Base-by-base conservation (phyloP, 2,797 vertebrate species). In the Nyctibius grandis region DNA sequence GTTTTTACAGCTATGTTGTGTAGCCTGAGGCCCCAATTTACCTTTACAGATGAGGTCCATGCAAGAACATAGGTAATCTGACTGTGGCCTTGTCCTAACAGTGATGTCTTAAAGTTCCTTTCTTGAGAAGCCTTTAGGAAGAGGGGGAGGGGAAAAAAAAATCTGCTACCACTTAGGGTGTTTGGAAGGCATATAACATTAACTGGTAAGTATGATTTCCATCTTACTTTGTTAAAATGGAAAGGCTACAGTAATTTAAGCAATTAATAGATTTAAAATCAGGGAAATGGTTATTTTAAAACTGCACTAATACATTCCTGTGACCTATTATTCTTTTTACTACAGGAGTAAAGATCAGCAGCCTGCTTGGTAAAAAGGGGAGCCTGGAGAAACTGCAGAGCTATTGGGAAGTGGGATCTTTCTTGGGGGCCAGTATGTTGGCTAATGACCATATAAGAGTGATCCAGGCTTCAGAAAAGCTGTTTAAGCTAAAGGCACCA, bases 341-440 rank as follows among this genome's bases (percentile, higher is more conserved):
- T 95, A 72, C 97, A 99, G 99, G 99, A n/a, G 99, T 99, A 96
- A 99, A 99, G 97, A 98, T 99, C 94, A 99, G 99, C 97, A 99
- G 99, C 96, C 98, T 99, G 51, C 97, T 99, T 94, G 99, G 99
- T 83, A 99, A 99, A 96, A 99, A 99, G 80, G 99, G 99, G 92
- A 99, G 99, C 91, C 96, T 99, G 98, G 99, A 99, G 97, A 99
- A 99, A 95, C 98, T 99, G 80, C 99, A 99, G 98, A 99, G 99
- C 97, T 99, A 99, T 98, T 99, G 99, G 99, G 99, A 99, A 94
- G 99, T 99, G 74, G 99, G 99, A 73, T 99, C 99, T 98, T 99
- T 99, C 97, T 97, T 99, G 94, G 99, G 99, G 7, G 99, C 99
- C 95, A 99, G 99, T 97, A 98, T 99, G 91, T 97, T 99, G 95